Conservation (phyloP, 92 coral and sea anemone species). For the Actinernus sp. region DNA sequence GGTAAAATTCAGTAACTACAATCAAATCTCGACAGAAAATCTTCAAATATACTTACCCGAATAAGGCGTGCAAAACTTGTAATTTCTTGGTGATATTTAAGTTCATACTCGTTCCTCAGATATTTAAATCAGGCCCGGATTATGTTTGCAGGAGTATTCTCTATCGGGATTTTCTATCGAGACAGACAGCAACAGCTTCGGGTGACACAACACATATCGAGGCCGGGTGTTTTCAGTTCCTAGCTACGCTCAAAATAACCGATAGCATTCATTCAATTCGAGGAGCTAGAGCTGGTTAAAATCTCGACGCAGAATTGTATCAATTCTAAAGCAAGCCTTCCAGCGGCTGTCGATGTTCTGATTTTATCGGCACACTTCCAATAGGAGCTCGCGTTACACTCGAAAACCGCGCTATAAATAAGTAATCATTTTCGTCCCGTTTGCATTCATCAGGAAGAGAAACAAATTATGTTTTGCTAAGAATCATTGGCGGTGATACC, state of each 20-base stretch:
- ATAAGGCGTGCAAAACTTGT: constrained; percentile 81
- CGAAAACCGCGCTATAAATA: constrained; percentile 32
- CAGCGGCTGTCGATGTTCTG: background rate
- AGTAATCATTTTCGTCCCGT: constrained; percentile 52
- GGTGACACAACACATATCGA: too few relatives aligned
- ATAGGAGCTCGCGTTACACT: background rate
- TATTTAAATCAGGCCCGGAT: background rate
- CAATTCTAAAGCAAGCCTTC: background rate
- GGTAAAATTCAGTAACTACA: background rate
- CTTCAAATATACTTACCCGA: constrained; percentile 60
- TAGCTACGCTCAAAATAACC: too few relatives aligned
- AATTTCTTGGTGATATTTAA: constrained; percentile 70
- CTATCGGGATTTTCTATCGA: too few relatives aligned
- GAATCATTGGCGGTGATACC: too few relatives aligned
- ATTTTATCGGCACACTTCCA: background rate
- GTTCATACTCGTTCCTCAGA: constrained; percentile 46
- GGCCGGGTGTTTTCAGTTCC: background rate
- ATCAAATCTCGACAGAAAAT: background rate
- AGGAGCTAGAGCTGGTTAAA: background rate
- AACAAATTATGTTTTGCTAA: too few relatives aligned
- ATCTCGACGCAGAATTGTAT: background rate
- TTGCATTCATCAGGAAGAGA: background rate
- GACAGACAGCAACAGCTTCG: too few relatives aligned
- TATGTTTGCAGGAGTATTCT: too few relatives aligned
- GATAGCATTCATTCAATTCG: too few relatives aligned